phyloP scores from a whole-genome alignment of 2,113 vertebrate genomes.

The Paralichthys olivaceus region DNA sequence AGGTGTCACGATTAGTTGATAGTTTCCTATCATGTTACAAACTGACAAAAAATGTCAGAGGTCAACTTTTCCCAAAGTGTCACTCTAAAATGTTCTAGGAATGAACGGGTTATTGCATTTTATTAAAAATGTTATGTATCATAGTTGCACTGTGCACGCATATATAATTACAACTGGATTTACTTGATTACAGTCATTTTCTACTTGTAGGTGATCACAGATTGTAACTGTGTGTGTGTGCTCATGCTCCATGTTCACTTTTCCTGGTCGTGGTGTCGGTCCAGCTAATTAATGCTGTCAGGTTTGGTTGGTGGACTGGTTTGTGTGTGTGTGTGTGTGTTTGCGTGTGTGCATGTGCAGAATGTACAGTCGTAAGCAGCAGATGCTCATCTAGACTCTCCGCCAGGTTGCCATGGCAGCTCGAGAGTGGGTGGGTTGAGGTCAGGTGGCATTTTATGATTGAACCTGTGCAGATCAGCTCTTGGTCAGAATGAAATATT shows the following conservation, averaged over 20 bases:
- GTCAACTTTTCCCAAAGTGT: not conserved
- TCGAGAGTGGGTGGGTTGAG: slow-evolving; percentile 54
- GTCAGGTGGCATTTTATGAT: slow-evolving; percentile 54
- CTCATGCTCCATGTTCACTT: slow-evolving; percentile 3
- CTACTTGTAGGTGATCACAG: too few species aligned
- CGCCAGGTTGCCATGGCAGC: slow-evolving; percentile 80
- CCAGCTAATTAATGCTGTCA: slow-evolving; percentile 56
- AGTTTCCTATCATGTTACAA: not conserved
- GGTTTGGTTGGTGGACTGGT: slow-evolving; percentile 39
- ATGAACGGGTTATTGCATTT: not conserved
- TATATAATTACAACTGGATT: too few species aligned
- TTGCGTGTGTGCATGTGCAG: slow-evolving; percentile 1
- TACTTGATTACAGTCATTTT: too few species aligned
- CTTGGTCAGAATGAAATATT: slow-evolving; percentile 52
- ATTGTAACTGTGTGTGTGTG: not conserved
- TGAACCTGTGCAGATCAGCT: slow-evolving; percentile 38
- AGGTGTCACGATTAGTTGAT: not conserved
- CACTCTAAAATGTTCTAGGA: not conserved
- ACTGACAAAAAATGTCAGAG: not conserved
- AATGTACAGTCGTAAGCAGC: slow-evolving; percentile 67
- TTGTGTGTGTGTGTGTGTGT: slow-evolving; percentile 3
- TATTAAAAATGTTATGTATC: too few species aligned
- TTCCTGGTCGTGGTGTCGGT: slow-evolving; percentile 29
- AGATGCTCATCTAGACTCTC: slow-evolving; percentile 72
- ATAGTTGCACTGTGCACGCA: too few species aligned